A percentile compares a stretch with the other conserved stretches of the same genome.
Conservation (phyloP, 1,140 invertebrate genomes). For the Dendrolimus punctatus region DNA sequence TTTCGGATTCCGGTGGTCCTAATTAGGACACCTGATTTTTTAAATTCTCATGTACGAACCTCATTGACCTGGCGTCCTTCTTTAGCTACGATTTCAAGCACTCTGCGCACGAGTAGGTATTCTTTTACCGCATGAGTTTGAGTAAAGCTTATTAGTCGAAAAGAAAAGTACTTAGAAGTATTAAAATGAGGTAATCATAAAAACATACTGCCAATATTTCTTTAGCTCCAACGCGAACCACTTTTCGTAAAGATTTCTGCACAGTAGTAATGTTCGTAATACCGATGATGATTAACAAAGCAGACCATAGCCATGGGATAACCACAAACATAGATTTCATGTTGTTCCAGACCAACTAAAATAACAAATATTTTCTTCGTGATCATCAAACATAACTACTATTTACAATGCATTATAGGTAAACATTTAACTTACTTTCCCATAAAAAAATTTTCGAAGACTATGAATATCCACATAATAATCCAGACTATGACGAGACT, state of each 20-base stretch:
- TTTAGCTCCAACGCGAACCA: conserved; percentile 34
- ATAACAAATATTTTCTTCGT: not conserved
- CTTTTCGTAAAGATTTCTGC: conserved; percentile 25
- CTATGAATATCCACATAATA: conserved; percentile 35
- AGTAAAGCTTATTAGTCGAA: no score
- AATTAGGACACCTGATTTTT: no score
- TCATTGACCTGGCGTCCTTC: no score
- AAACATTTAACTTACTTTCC: conserved; percentile 31
- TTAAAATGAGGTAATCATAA: no score
- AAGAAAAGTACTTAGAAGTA: no score
- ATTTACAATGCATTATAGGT: not conserved
- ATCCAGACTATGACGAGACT: conserved; percentile 33
- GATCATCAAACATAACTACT: not conserved
- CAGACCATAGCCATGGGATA: conserved; percentile 44
- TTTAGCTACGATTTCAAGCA: no score
- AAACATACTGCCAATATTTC: conserved; percentile 39
- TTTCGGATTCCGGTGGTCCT: no score
- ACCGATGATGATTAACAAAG: conserved; percentile 22
- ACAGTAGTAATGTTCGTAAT: conserved; percentile 20
- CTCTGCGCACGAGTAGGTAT: no score
- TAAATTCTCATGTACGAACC: no score
- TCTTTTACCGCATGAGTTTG: no score
- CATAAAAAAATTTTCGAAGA: conserved; percentile 28
- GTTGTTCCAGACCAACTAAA: conserved; percentile 56
- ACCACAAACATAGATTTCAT: conserved; percentile 32